phyloP scores from a whole-genome alignment of 2,113 vertebrate genomes.

The Oryzias javanicus region DNA sequence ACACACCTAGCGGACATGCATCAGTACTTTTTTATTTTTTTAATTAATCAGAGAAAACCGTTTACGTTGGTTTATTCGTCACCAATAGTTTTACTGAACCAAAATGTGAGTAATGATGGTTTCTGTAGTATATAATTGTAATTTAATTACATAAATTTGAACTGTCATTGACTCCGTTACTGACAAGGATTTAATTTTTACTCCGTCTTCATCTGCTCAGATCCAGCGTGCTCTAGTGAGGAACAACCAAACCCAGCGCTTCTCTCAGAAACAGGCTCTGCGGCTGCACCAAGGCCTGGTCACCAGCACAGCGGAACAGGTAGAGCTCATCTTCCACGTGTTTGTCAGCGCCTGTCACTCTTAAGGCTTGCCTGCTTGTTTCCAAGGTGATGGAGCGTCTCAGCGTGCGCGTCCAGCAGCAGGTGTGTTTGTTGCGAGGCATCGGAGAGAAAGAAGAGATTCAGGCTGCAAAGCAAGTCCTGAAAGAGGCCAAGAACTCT shows the following conservation, averaged over 20 bases:
- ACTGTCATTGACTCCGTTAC: background rate
- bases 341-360: constrained; percentile 2
- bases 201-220: constrained; percentile 54
- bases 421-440: constrained; percentile 82
- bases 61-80: too few species aligned
- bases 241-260: constrained; percentile 88
- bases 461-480: constrained; percentile 85
- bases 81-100: too few species aligned
- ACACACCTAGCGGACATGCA: too few species aligned
- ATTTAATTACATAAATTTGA: too few species aligned
- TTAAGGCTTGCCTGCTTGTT: constrained; percentile 30
- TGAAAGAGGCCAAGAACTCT: constrained; percentile 90
- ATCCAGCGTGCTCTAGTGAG: constrained; percentile 89
- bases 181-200: background rate
- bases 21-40: too few species aligned
- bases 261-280: constrained; percentile 87
- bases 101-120: too few species aligned
- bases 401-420: constrained; percentile 85
- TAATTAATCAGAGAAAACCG: too few species aligned
- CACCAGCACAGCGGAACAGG: constrained; percentile 84
- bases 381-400: constrained; percentile 86
- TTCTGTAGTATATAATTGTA: too few species aligned
- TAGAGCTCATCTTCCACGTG: constrained; percentile 7
- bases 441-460: constrained; percentile 83
- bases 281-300: constrained; percentile 90